Percentiles rank a stretch among this genome's conserved stretches.
Conservation (phyloP, 1,140 invertebrate genomes). For the Stenopsyche tienmushanensis region DNA sequence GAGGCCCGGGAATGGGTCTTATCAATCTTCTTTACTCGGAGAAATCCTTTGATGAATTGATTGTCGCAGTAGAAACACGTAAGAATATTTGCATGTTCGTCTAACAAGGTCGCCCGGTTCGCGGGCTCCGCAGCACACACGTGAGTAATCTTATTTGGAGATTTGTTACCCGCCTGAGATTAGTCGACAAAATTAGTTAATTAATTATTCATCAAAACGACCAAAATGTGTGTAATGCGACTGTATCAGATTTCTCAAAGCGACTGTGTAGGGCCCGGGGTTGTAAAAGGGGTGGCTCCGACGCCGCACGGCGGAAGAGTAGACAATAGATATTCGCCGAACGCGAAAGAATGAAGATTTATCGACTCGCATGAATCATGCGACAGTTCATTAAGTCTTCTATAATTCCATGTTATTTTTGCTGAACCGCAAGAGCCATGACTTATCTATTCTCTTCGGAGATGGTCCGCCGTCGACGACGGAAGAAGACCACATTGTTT, state of each 20-base stretch:
- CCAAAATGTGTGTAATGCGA: slow-evolving; percentile 35
- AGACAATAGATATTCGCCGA: not conserved
- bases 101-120: not conserved
- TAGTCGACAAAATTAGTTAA: slow-evolving; percentile 41
- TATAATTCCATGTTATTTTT: slow-evolving; percentile 11
- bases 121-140: slow-evolving; percentile 4
- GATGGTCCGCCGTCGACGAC: too few relatives aligned
- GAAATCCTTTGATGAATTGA: slow-evolving; percentile 25
- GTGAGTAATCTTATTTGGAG: slow-evolving; percentile 40
- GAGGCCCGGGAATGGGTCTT: too few relatives aligned
- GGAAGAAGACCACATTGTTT: too few relatives aligned
- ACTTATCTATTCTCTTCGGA: not conserved
- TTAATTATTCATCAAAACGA: slow-evolving; percentile 42
- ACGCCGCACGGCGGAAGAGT: not conserved
- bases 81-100: slow-evolving; percentile 1
- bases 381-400: slow-evolving; percentile 10
- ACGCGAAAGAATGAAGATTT: slow-evolving; percentile 19
- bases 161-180: slow-evolving; percentile 41
- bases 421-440: too few relatives aligned
- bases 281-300: not conserved
- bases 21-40: too few relatives aligned
- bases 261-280: not conserved
- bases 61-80: slow-evolving; percentile 2
- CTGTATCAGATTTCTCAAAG: slow-evolving; percentile 39
- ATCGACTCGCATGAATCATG: slow-evolving; percentile 9